Evolutionary conservation across 2,797 vertebrate species (phyloP).

Genomic region (Erethizon dorsatum): DNA sequence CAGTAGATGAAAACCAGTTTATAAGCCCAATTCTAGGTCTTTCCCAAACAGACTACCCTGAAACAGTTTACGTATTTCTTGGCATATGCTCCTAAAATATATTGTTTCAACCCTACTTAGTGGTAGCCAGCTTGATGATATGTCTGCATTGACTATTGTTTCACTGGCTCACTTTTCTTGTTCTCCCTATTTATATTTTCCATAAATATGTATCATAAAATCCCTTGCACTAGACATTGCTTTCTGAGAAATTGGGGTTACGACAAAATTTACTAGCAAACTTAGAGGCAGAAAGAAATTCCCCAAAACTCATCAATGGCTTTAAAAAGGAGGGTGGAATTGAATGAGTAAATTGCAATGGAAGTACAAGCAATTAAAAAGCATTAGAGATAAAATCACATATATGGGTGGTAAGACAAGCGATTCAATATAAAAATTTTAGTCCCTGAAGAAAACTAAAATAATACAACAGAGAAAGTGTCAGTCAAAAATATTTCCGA

Average conservation of each 20-base stretch:
- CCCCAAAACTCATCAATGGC: not conserved
- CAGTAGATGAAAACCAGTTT: rapidly evolving
- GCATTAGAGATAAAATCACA: not conserved
- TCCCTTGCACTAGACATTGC: not conserved
- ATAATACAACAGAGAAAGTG: not conserved
- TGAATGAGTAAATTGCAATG: not conserved
- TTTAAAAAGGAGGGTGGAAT: not conserved
- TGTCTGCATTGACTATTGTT: not conserved
- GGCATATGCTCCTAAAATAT: not conserved
- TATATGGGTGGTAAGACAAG: not conserved
- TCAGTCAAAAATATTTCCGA: not conserved
- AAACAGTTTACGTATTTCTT: not conserved
- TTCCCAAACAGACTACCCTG: not conserved
- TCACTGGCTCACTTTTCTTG: not conserved
- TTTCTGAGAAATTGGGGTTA: not conserved
- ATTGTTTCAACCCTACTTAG: not conserved
- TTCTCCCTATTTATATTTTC: not conserved
- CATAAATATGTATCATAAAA: not conserved
- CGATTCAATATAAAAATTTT: not conserved
- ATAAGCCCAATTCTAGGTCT: not conserved
- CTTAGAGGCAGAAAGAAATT: not conserved
- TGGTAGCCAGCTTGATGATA: not conserved
- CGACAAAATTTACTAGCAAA: not conserved
- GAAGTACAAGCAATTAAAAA: not conserved
- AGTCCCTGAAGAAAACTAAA: not conserved